These are phyloP conservation scores for Monarcha castaneiventris DNA, from an alignment of 2,113 vertebrate genomes.

Conservation along the genomic window DNA sequence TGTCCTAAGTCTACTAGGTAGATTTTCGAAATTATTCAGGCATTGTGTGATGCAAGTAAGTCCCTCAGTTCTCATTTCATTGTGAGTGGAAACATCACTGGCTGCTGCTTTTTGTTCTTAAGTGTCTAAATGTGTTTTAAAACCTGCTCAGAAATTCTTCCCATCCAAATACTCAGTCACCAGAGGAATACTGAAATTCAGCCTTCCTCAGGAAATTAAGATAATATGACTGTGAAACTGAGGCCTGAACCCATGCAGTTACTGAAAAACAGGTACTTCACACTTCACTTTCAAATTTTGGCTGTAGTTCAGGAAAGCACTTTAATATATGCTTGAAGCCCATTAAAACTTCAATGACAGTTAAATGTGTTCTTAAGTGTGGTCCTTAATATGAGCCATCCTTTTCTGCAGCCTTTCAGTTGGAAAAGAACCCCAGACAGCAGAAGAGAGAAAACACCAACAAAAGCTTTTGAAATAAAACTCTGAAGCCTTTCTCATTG, in stretches of 20 bases:
- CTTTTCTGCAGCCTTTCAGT: background rate
- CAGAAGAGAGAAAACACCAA: background rate
- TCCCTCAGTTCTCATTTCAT: background rate
- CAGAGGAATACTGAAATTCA: background rate
- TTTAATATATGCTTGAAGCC: background rate
- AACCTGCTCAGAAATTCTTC: background rate
- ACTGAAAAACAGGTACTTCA: background rate
- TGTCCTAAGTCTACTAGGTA: background rate
- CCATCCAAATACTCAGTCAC: background rate
- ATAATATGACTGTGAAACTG: background rate
- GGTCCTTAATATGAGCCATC: background rate
- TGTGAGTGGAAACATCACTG: background rate
- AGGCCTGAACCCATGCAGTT: background rate
- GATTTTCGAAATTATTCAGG: background rate
- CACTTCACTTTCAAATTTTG: slow-evolving; percentile 1
- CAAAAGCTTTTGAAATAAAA: background rate
- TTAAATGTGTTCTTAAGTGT: background rate
- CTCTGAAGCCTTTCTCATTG: background rate
- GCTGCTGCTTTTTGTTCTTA: background rate
- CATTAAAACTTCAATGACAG: background rate
- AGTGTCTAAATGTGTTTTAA: background rate
- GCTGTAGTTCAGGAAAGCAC: background rate
- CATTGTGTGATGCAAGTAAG: background rate
- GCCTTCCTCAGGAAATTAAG: background rate
- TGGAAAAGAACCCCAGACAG: background rate